Base-by-base conservation (phyloP, 2,113 vertebrate genomes). In the Anseranas semipalmata region DNA sequence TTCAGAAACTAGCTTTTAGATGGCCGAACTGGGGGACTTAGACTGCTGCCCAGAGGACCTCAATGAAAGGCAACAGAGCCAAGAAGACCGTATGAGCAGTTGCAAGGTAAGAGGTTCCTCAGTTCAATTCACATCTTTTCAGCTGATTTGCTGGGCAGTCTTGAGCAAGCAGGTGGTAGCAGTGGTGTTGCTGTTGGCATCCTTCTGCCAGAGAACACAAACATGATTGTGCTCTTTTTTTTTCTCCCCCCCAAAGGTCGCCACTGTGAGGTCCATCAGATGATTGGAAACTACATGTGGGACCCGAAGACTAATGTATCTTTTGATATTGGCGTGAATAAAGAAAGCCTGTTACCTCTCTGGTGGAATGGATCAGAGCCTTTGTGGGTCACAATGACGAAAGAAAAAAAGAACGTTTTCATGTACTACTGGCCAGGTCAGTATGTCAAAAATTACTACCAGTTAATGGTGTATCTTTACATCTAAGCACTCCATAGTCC, bases 391-490 rank as follows among this genome's bases (percentile, higher is more conserved):
- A 99, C 99, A 15, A 96, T 99, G 98, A 98, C 97, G 95, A 99
- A 99, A 92, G 97, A 97, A 76, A 98, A 98, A 28, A 98, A 97
- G 95, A 99, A 98, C 0, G 98, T 99, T 79, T 98, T 91, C 94
- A 99, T 99, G 99, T 99, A 99, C 96, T 99, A 99, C 96, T 99
- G 99, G 99, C 99, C 99, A 73, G 99, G 99, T 99, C 80, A 98
- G 98, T 97, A 85, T 66, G 25, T 56, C 12, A 86, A 73, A 67
- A 90, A 50, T 53, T 58, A 24, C 32, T 81, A 20, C 50, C 18
- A 16, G 12, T 84, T 73, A 53, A 85, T 1, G 2, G 37, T 81
- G 15, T 35, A 30, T 50, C 52, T 74, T 94, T 60, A 32, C 50
- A 62, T 25, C 35, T 87, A 78, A 78, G 37, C 32, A 20, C 43